These are phyloP conservation scores for Scaptomyza parva DNA, from an alignment of 2,888 invertebrate genomes.

Conservation along the genomic window DNA sequence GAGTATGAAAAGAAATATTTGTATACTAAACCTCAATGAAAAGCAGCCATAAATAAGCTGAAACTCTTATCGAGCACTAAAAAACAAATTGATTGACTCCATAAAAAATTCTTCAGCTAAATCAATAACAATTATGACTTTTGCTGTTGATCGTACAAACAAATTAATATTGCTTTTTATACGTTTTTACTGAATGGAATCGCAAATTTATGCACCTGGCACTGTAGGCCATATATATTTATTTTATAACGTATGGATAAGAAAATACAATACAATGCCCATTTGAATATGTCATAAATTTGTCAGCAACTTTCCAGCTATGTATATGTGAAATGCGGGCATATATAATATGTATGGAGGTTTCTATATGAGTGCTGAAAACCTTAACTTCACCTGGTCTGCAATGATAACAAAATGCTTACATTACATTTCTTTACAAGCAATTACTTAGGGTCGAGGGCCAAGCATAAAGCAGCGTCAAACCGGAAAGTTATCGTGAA, in stretches of 20 bases:
- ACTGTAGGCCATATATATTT: slow-evolving; percentile 21
- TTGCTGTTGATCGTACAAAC: slow-evolving; percentile 37
- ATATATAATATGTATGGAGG: background rate
- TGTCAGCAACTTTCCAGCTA: slow-evolving; percentile 30
- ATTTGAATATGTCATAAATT: slow-evolving; percentile 38
- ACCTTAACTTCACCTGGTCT: background rate
- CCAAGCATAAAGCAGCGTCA: slow-evolving; percentile 9
- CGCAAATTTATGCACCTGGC: slow-evolving; percentile 53
- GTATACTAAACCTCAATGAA: slow-evolving; percentile 25
- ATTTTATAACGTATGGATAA: slow-evolving; percentile 38
- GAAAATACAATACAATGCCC: slow-evolving; percentile 46
- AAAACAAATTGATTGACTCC: slow-evolving; percentile 11
- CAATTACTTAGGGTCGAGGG: slow-evolving; percentile 21
- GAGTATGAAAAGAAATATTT: background rate
- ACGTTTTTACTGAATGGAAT: slow-evolving; percentile 41
- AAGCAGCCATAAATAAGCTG: slow-evolving; percentile 28
- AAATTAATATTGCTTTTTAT: slow-evolving; percentile 47
- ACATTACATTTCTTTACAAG: slow-evolving; percentile 14
- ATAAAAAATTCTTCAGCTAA: slow-evolving; percentile 30
- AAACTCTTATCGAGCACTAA: slow-evolving; percentile 4
- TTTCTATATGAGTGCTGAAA: background rate
- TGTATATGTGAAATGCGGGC: slow-evolving; percentile 22
- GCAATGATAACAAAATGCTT: slow-evolving; percentile 19
- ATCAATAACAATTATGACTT: slow-evolving; percentile 64
- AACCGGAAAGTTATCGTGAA: slow-evolving; percentile 32